Base-by-base conservation (phyloP, 64 coral and sea anemone genomes). In the Porites australiensis region DNA sequence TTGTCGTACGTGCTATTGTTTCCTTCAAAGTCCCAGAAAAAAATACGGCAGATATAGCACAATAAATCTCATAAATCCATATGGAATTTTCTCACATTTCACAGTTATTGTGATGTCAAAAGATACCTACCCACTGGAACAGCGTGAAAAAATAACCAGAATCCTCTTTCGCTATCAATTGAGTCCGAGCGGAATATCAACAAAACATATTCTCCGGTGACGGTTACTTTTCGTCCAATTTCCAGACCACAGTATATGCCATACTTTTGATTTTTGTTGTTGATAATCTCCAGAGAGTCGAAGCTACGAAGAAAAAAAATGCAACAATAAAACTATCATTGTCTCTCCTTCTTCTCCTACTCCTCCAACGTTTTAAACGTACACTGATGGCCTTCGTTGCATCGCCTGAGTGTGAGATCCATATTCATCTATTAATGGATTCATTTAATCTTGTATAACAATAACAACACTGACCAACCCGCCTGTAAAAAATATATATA, bases 121-220 rank as follows among this genome's bases (percentile, higher is more conserved):
- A 37, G 11, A 12, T 3, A 78, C 75, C 57, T 19, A 78, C 75
- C 50, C 3, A 57, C 1, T 55, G 75, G 75, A 55, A 78, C 19
- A 22, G 75, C 50, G 19, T 8, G 54, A 16, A 78, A 78, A 54
- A 55, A 20, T 78, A 78, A 12, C 50, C 13, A 51, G 49, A 78
- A 78, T 78, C 75, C 75, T 78, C 4, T 78, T 18, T 21, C 8
- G 0, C 57, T 13, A 2, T 54, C 2, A 21, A 16, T 46, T 19
- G 5, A 23, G 18, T 78, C 75, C 13, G 75, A 78, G 75, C 51
- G 75, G 50, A 78, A 78, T 58, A 50, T 22, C 9, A 78, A 53
- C 50, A 78, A 20, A 7, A 51, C 75, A 11, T 55, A 22, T 7
- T 78, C 50, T 20, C 75, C 75, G 57, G 50, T 78, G 3, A 78